Conservation (phyloP, 2,113 vertebrate species). For the Gopherus flavomarginatus region DNA sequence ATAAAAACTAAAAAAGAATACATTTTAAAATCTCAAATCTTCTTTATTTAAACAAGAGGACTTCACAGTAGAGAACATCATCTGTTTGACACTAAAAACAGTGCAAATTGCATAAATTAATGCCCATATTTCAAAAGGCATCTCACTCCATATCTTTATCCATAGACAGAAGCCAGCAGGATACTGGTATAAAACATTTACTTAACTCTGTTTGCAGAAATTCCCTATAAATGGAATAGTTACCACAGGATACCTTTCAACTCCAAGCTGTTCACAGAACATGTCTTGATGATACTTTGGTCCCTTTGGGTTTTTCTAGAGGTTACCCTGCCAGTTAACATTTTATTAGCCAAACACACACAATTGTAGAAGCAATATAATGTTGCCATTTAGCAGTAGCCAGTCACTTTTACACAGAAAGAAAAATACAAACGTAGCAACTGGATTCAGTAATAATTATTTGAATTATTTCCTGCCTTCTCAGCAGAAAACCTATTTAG, state of each 20-base stretch:
- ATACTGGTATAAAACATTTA: constrained; percentile 72
- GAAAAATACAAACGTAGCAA: constrained; percentile 56
- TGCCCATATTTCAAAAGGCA: constrained; percentile 62
- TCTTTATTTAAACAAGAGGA: constrained; percentile 49
- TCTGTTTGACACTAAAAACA: constrained; percentile 75
- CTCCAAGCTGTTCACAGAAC: constrained; percentile 75
- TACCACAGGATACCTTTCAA: constrained; percentile 79
- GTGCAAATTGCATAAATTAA: constrained; percentile 71
- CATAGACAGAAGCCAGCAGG: constrained; percentile 75
- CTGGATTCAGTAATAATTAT: constrained; percentile 64
- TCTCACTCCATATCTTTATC: constrained; percentile 69
- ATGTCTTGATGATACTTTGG: constrained; percentile 64
- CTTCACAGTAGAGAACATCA: constrained; percentile 47
- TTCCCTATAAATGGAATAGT: constrained; percentile 76
- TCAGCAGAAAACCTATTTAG: constrained; percentile 27
- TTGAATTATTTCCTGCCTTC: constrained; percentile 36
- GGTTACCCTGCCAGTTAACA: constrained; percentile 73
- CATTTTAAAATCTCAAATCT: constrained; percentile 8
- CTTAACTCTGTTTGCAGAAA: constrained; percentile 76
- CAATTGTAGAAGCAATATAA: constrained; percentile 65
- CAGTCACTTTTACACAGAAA: constrained; percentile 61
- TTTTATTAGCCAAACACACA: constrained; percentile 71
- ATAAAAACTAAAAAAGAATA: constrained; percentile 43
- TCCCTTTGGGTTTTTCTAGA: constrained; percentile 77
- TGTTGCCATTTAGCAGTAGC: constrained; percentile 69